Evolutionary conservation across 2,888 invertebrate species (phyloP), one percentile per base, ranked within the genome.

Genomic region (Drosophila maculinotata): DNA sequence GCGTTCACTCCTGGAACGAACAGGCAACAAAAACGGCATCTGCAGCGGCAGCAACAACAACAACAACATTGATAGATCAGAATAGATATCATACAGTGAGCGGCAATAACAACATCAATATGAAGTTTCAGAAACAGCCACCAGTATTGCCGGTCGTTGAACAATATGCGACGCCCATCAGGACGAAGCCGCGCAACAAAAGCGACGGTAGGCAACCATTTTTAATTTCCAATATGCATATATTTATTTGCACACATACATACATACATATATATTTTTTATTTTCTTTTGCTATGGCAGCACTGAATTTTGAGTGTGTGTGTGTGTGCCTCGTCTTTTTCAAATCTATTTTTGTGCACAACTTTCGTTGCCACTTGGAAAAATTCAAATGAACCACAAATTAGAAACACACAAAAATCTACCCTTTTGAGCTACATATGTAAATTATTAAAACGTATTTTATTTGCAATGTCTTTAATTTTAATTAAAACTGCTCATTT

Each of bases 131-230:
- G 30, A 62, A 52, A 28, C 39, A 31, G 31, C 38, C 28, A n/a
- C 7, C 60, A 20, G 33, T 35, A 30, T 14, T 41, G 42, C 20
- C 44, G n/a, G 6, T 30, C 6, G 17, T 36, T n/a, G 60, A 58
- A 23, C 59, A 57, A 20, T 12, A 48, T 12, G 17, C 53, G 30
- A 26, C 62, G 33, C 12, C 6, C 20, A 41, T 12, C 39, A 76
- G 76, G 66, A 75, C 76, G 15, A 71, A 71, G 63, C 71, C 74
- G 59, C 87, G 87, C 38, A 86, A 79, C 67, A 88, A 87, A 69
- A 88, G 81, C 59, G 88, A 88, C 78, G 88, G 88, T 88, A 73
- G 54, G 68, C 42, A 17, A 53, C 69, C 67, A 78, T 68, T 56
- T 63, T 73, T 23, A 26, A 33, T 33, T 48, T 51, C 36, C 9